Percentiles rank a stretch among this genome's conserved stretches.
These are phyloP conservation scores for Muntiacus reevesi DNA, from an alignment of 2,113 vertebrate genomes.

Conservation along the genomic window DNA sequence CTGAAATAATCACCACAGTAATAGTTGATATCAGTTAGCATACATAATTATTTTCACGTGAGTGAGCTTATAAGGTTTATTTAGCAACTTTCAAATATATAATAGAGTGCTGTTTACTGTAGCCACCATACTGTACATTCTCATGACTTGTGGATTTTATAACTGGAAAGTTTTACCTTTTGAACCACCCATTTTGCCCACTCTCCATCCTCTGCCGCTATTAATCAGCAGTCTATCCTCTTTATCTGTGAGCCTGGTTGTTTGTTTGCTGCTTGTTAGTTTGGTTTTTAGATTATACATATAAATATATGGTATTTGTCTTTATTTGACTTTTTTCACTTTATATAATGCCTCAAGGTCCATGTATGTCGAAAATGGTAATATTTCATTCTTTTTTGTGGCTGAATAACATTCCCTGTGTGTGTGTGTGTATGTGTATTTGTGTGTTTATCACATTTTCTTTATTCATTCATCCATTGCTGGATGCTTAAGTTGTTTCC, in stretches of 20 bases:
- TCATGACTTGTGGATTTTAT: neutral
- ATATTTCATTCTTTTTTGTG: neutral
- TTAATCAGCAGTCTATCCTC: neutral
- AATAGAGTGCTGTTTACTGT: neutral
- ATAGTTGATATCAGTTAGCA: neutral
- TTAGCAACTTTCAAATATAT: neutral
- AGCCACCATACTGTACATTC: neutral
- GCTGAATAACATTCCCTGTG: neutral
- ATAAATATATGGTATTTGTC: neutral
- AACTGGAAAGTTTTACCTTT: neutral
- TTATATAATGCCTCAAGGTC: neutral
- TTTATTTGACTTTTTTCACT: neutral
- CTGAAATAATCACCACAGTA: neutral
- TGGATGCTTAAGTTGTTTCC: neutral
- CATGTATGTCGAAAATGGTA: neutral
- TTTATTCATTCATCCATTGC: neutral
- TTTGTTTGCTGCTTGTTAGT: neutral
- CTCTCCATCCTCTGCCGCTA: neutral
- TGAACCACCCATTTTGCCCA: neutral
- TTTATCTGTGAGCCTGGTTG: neutral
- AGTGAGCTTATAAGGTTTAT: neutral
- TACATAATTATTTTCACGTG: neutral
- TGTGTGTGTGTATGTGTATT: neutral
- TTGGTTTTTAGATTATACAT: neutral
- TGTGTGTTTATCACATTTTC: neutral